Base-by-base conservation (phyloP, 2,113 vertebrate species). In the Vidua chalybeata region DNA sequence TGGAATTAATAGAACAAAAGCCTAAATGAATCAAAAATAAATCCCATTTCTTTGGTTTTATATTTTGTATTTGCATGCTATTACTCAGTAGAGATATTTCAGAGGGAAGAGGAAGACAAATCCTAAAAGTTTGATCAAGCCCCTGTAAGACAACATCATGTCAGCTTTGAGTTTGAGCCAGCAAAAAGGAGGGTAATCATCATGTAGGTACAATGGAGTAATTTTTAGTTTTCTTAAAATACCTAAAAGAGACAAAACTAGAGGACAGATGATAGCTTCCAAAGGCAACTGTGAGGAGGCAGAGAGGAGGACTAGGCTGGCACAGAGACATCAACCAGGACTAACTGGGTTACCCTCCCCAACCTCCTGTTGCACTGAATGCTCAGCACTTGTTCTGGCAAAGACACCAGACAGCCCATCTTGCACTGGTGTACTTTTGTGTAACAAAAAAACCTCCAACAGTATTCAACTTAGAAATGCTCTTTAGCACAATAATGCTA, bases 151-250 rank as follows among this genome's bases (percentile, higher is more conserved):
- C 73, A 87, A 92, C 2, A 8, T 16, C 71, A 86, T 8, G 35
- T 49, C 94, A 77, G 76, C 73, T 93, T 94, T 68, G 62, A 87
- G 71, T 85, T 21, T 78, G 35, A 92, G 90, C 56, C 78, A 90
- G 62, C 56, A 52, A 90, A 58, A 46, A n/a, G 82, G 33, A 93
- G 8, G 14, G 27, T n/a, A 89, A 91, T 41, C 94, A 76, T 39
- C 69, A 87, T 10, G 21, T 39, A 55, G 21, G 46, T 48, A 71
- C 84, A 84, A 94, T 3, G 3, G 62, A 83, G 62, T 78, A 82
- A 54, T 68, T 94, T 81, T 90, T 55, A 48, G 69, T 94, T 97
- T 90, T 84, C 61, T 77, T 95, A 96, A 96, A 95, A 97, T 83
- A 87, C 45, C 46, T 92, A 87, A 97, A 97, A 83, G 24, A 55